Conservation (phyloP, 2,888 invertebrate species). For the Heteropelma amictum region DNA sequence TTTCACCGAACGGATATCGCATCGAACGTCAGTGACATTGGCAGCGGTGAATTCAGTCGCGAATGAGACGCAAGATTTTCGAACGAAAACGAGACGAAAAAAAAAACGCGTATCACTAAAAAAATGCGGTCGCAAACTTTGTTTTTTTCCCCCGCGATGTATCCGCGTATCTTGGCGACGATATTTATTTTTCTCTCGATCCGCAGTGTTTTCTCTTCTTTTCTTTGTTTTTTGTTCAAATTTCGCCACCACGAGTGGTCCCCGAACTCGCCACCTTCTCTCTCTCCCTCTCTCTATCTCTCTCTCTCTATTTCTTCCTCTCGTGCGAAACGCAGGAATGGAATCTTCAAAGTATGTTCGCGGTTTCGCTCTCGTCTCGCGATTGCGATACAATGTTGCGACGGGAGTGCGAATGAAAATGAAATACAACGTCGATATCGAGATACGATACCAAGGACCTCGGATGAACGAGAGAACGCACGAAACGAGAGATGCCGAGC, state of each 20-base stretch:
- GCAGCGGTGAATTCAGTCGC: neutral
- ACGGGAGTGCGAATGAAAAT: conserved; percentile 4
- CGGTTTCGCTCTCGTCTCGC: neutral
- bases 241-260: conserved; percentile 11
- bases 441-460: conserved; percentile 18
- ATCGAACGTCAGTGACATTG: conserved; percentile 10
- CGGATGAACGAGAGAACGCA: conserved; percentile 45
- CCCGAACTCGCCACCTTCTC: neutral
- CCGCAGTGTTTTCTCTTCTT: neutral
- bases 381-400: neutral
- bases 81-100: neutral
- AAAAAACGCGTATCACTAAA: conserved; percentile 1
- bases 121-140: too few species aligned
- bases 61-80: too few species aligned
- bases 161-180: too few species aligned
- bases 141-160: too few species aligned
- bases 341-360: neutral
- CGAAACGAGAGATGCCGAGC: conserved; percentile 49
- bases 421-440: conserved; percentile 28
- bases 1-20: neutral
- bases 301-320: neutral
- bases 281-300: neutral
- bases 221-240: neutral
- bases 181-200: too few species aligned
- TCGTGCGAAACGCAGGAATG: neutral